A percentile compares a stretch with the other conserved stretches of the same genome.
Evolutionary conservation across 2,888 invertebrate genomes (phyloP).

Genomic region (Campopleginae sp.): DNA sequence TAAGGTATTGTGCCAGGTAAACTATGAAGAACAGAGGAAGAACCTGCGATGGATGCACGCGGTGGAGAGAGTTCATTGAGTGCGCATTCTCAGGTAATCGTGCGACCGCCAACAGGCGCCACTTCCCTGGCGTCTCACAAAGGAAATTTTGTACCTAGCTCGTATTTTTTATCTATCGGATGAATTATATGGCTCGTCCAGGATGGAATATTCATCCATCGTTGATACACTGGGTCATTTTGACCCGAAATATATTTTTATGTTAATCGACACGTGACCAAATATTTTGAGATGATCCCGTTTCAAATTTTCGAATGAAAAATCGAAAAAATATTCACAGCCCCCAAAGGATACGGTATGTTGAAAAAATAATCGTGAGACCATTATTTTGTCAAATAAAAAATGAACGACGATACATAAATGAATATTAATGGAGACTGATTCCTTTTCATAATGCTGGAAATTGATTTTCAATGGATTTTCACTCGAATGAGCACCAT

Average conservation of each 20-base stretch:
- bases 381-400: not conserved
- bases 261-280: no score
- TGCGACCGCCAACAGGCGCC: constrained; percentile 70
- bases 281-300: no score
- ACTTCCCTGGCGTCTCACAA: constrained; percentile 59
- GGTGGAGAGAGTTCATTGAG: constrained; percentile 50
- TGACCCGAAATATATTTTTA: no score
- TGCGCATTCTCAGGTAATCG: constrained; percentile 73
- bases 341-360: not conserved
- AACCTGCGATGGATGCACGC: constrained; percentile 32
- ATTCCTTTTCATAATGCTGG: not conserved
- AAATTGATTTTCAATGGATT: constrained; percentile 22
- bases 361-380: not conserved
- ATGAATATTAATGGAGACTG: not conserved
- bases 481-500: not conserved
- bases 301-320: not conserved
- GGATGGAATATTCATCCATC: not conserved
- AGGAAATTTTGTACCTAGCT: not conserved
- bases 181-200: not conserved
- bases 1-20: not conserved
- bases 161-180: not conserved
- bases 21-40: constrained; percentile 6
- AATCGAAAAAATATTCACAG: not conserved
- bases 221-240: no score
- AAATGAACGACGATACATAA: not conserved